Evolutionary conservation across 2,113 vertebrate species (phyloP), one percentile per base, ranked within the genome.

Genomic region (Chaetops frenatus): DNA sequence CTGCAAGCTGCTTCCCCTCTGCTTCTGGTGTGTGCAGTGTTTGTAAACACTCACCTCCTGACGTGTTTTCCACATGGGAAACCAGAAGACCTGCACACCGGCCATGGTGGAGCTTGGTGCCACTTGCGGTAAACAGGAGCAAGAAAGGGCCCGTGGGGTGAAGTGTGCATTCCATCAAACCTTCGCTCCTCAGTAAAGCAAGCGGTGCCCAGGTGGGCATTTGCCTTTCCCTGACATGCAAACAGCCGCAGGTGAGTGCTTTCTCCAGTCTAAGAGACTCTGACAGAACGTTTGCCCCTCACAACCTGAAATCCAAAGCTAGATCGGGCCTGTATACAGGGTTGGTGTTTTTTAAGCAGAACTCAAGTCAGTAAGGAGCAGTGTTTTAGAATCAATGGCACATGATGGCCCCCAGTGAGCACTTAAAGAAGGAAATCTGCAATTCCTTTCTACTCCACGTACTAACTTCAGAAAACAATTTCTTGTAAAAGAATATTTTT

Each of bases 371-470:
- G 71, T 44, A 76, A 89, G 62, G 56, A 92, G 42, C 60, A 78
- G 62, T 89, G 90, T 73, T 95, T 97, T 88, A 86, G 93, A 96
- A 92, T 81, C 82, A 70, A 44, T 73, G 78, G 58, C 57, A 91
- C 38, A 23, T 81, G 84, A 92, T 79, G 50, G 66, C 70, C 83
- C 88, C 77, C 50, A 86, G 64, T 61, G 78, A 96, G 47, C 69
- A 54, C 45, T 86, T 83, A 54, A 65, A 86, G 48, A 84, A 74
- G 53, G 38, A 95, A 95, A 97, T 76, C 67, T 76, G 9, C 82
- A 92, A 81, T 93, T 74, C 64, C 50, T 86, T 95, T 94, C 45
- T 70, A 58, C 29, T 69, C 47, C 21, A 20, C 33, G 17, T 53
- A 60, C 62, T 70, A 88, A 89, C 69, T 92, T 95, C 11, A 72